Conservation (phyloP, 2,797 vertebrate genomes). For the Danionella dracula region DNA sequence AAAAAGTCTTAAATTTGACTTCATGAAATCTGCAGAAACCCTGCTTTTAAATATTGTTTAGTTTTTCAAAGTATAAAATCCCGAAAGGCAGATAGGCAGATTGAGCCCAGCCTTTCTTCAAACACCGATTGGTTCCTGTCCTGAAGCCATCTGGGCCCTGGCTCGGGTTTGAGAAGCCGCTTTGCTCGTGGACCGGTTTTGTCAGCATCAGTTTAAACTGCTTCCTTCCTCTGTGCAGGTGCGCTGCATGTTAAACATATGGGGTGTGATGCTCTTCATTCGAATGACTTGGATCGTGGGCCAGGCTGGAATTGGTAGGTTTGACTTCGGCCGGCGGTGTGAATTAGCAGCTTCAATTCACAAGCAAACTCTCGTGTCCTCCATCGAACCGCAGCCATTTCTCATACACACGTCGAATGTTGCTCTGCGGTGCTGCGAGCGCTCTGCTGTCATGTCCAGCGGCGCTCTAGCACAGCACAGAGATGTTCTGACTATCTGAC, state of each 20-base stretch:
- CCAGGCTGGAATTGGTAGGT: slow-evolving; percentile 92
- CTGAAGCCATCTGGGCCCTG: background rate
- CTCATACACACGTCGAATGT: slow-evolving; percentile 55
- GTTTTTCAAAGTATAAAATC: too few relatives aligned
- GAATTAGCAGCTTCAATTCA: slow-evolving; percentile 43
- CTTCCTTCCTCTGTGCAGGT: slow-evolving; percentile 68
- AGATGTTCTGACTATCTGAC: too few relatives aligned
- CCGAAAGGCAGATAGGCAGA: too few relatives aligned
- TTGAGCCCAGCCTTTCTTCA: too few relatives aligned
- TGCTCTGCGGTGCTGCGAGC: slow-evolving; percentile 40
- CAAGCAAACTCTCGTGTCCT: slow-evolving; percentile 33
- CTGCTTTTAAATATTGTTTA: too few relatives aligned
- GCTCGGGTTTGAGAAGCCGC: slow-evolving; percentile 13
- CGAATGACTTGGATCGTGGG: slow-evolving; percentile 97
- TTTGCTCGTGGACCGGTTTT: slow-evolving; percentile 11
- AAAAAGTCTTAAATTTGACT: too few relatives aligned
- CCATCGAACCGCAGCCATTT: slow-evolving; percentile 37
- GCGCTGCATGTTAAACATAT: slow-evolving; percentile 98
- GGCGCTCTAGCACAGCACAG: too few relatives aligned
- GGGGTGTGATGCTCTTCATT: slow-evolving; percentile 99
- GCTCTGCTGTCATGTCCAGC: slow-evolving; percentile 10
- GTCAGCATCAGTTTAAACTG: slow-evolving; percentile 29
- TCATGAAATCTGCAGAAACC: too few relatives aligned
- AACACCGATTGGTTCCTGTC: slow-evolving; percentile 4
- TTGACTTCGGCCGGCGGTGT: slow-evolving; percentile 23